Base-by-base conservation (phyloP, 2,113 vertebrate species). In the Amphilophus citrinellus region DNA sequence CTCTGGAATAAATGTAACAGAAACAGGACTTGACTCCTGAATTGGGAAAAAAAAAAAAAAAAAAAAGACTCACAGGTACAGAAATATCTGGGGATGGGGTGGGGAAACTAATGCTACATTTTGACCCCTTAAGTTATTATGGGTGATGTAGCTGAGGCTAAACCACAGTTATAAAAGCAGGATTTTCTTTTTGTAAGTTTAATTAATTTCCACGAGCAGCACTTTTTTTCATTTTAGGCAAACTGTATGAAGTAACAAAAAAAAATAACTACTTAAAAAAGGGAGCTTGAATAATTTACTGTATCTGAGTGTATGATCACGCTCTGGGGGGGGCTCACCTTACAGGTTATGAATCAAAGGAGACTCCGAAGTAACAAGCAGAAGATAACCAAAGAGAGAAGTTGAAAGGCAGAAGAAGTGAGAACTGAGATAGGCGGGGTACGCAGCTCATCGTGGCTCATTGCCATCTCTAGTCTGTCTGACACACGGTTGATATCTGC, bases 401-500 rank as follows among this genome's bases (percentile, higher is more conserved):
- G 76, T 58, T 89, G 39, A 90, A 89, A 88, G 82, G 83, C 30
- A 79, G 44, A 75, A 78, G 84, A 84, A 87, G 60, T 82, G 79
- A 82, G 76, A 76, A 60, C 32, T 71, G 59, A 80, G 68, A 89
- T 75, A 76, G 71, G 35, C 11, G 22, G 61, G 50, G 62, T 76
- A 76, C 73, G 89, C 32, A 14, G 82, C 30, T 90, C 81, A 68
- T 24, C 66, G 84, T 80, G 71, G 59, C 81, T 91, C 82, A 65
- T 56, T 66, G 59, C 78, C 71, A 79, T 78, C 68, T 85, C 35
- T 42, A 24, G 58, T 58, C 82, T 39, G 65, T 84, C 66, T 88
- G 84, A 90, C 83, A 90, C 80, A 84, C 10, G 27, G 79, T 30
- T 87, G 76, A 89, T 81, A 77, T 86, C 83, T 84, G 77, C 61